Evolutionary conservation across 1,140 invertebrate species (phyloP), one percentile per base, ranked within the genome.

Genomic region (Adelges cooleyi): DNA sequence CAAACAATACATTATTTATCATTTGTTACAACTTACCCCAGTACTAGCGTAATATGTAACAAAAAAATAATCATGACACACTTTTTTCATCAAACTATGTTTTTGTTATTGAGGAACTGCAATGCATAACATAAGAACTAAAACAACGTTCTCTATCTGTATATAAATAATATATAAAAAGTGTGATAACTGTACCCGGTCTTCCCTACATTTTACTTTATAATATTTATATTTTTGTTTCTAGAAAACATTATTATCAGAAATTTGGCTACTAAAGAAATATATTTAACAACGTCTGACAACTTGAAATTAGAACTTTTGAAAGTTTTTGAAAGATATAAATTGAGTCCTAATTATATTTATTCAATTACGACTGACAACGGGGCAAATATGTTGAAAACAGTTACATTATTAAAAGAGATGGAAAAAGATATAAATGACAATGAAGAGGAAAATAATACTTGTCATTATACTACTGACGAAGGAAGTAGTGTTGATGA

Each of bases 341-440:
- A 9, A 9, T 18, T 52, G 11, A 33, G 11, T 27, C 23, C 50
- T 0, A 3, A 20, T 10, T 17, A 17, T 17, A 52, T 52, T 17
- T 52, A 17, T 52, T 52, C 27, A 18, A 52, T 52, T 10, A 52
- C 50, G 11, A 52, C 27, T 0, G 50, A 52, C 3, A 52, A 52
- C 29, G 50, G 27, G 10, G 50, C 50, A n/a, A 52, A 52, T 52
- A 52, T 52, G 50, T 29, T 52, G 27, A 52, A 36, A 52, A 52
- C 50, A 8, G 50, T 52, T 52, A 17, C 50, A 52, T 36, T 52
- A 33, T 6, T 48, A 17, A 15, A n/a, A 9, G 15, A 52, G 18
- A 52, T 36, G 27, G 17, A 52, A 29, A 17, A 27, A 27, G 50
- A 48, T 18, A 3, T 18, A 29, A 17, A 27, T 25, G 50, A 48